phyloP scores from a whole-genome alignment of 2,888 invertebrate species.

The Adineta ricciae region DNA sequence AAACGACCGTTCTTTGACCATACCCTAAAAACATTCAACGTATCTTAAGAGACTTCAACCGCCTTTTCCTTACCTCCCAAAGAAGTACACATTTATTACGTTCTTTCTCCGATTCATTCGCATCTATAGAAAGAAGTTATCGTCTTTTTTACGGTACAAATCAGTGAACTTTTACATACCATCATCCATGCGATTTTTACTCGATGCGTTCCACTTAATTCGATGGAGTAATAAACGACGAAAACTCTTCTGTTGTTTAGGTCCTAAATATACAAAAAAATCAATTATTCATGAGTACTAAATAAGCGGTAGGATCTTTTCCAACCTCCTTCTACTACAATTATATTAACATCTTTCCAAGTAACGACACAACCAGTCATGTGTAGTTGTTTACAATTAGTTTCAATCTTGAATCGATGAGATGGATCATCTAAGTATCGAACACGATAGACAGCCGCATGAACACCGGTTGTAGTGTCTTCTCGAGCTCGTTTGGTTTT shows the following conservation, averaged over 20 bases:
- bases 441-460: conserved; percentile 72
- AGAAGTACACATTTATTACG: conserved; percentile 73
- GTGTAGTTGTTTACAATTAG: conserved; percentile 85
- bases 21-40: background rate
- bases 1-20: conserved; percentile 71
- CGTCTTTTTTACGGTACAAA: no score
- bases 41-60: no score
- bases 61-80: conserved; percentile 61
- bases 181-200: conserved; percentile 17
- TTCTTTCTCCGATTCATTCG: conserved; percentile 38
- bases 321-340: conserved; percentile 82
- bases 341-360: conserved; percentile 87
- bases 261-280: conserved; percentile 43
- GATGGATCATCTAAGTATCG: conserved; percentile 45
- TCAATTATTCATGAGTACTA: no score
- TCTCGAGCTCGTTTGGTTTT: conserved; percentile 75
- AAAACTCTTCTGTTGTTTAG: conserved; percentile 88
- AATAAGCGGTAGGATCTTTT: background rate
- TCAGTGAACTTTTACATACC: no score
- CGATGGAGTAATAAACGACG: conserved; percentile 80
- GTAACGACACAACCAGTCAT: conserved; percentile 88
- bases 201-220: conserved; percentile 83
- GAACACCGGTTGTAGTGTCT: conserved; percentile 76
- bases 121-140: no score
- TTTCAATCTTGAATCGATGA: conserved; percentile 93